Evolutionary conservation across 2,888 invertebrate genomes (phyloP), one percentile per base, ranked within the genome.

Genomic region (Brachynemurus nebulosus): DNA sequence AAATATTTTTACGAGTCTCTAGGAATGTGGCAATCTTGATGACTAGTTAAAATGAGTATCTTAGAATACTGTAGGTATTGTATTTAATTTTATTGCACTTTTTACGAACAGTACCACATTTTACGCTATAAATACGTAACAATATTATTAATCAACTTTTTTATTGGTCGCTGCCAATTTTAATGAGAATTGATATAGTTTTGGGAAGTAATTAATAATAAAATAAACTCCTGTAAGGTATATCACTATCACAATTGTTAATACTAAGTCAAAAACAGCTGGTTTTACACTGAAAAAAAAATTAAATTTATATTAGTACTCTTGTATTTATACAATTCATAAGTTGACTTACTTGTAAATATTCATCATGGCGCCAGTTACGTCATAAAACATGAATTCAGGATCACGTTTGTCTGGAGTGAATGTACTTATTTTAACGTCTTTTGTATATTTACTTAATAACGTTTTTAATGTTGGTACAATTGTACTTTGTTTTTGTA

Each of bases 191-290:
- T 69, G 67, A 61, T 85, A 85, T 48, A 81, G 66, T 4, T 65
- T 57, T 8, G 84, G 77, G 59, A 85, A 83, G 51, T 78, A 66
- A 50, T 80, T 79, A 47, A 92, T 77, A 9, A 80, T 69, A 54
- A 88, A 72, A 65, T 91, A 95, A n/a, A 95, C 74, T 4, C 79
- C 57, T n/a, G 77, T 74, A 44, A 97, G 72, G 64, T 97, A 97
- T 18, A 78, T 70, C 25, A 82, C 70, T 57, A 97, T 95, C 27
- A 78, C 80, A 47, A 86, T 64, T 1, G 95, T 93, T 11, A 97
- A 72, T 54, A 97, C 82, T 55, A 98, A 77, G 72, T 98, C 97
- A 69, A 97, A 97, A 45, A 96, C 82, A 8, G 97, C 97, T 49
- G 97, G 97, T 62, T 97, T 97, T 5, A 96, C 95, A 63, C 91